Base-by-base conservation (phyloP, 2,797 vertebrate genomes). In the Alexandromys oeconomus region DNA sequence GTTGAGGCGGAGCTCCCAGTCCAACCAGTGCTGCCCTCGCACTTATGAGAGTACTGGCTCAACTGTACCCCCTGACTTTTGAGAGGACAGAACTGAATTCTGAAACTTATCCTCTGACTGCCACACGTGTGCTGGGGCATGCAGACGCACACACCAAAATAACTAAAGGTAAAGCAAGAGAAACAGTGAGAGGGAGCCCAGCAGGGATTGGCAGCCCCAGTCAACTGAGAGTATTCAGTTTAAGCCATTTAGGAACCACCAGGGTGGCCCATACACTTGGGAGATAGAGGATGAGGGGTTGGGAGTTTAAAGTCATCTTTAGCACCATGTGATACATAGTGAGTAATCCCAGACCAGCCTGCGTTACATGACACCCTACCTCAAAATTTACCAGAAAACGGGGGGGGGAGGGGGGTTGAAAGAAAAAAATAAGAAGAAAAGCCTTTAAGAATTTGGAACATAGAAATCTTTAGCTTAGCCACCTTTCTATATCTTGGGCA, bases 371-470 rank as follows among this genome's bases (percentile, higher is more conserved):
- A 34, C 15, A 78, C 48, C 31, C 51, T 57, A 34, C 34, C 34
- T 79, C 31, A 37, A 79, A 79, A 76, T 12, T 46, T 51, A 78
- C 46, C 29, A 78, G 17, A 51, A 15, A 25, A 17, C 5, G 15
- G 15, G 17, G 40, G 43, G 1, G 40, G 40, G n/a, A n/a, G 14
- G 27, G 61, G 61, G 27, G 4, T 40, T 43, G 40, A 85, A 43
- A 82, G 25, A 61, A 61, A 65, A 31, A 82, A 82, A 46, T 19
- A 13, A 34, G n/a, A 13, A 34, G n/a, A 67, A 87, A 59, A 80
- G 11, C 15, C 31, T 85, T 81, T 92, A 86, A 79, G 79, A 76
- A 95, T 84, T 91, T 93, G 71, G 71, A 76, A n/a, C 17, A 43
- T 29, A 87, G 48, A 29, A 57, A 25, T 88, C 21, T 78, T 91